Conservation (phyloP, 2,888 invertebrate species). For the Entomobrya multifasciata region DNA sequence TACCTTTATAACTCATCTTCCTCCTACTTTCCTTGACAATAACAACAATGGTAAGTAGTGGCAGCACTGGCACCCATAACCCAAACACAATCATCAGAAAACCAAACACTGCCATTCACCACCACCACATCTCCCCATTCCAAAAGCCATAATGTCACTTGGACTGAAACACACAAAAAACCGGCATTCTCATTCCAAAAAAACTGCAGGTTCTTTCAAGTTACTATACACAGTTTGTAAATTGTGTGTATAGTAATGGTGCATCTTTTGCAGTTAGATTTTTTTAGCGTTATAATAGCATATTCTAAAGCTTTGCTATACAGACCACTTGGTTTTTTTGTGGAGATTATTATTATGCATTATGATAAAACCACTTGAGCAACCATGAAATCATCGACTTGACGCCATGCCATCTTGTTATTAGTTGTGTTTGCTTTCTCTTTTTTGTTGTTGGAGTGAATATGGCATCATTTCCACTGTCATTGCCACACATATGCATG, state of each 20-base stretch:
- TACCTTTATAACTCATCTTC: background rate
- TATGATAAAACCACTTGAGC: conserved; percentile 47
- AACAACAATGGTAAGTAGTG: background rate
- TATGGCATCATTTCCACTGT: background rate
- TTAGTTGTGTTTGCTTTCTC: background rate
- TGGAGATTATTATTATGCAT: conserved; percentile 36
- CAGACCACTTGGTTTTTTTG: conserved; percentile 6
- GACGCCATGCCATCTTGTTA: conserved; percentile 41
- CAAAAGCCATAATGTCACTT: conserved; percentile 48
- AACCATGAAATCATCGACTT: conserved; percentile 23
- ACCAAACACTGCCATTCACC: conserved; percentile 6
- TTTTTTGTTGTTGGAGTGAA: conserved; percentile 1
- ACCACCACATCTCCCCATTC: conserved; percentile 51
- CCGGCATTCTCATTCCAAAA: background rate
- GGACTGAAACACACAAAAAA: conserved; percentile 2
- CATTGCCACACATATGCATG: background rate
- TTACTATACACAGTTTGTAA: too few species aligned
- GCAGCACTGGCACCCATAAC: background rate
- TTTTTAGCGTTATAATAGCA: background rate
- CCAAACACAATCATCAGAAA: conserved; percentile 5
- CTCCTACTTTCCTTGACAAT: too few species aligned
- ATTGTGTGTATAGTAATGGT: too few species aligned
- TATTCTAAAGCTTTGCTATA: too few species aligned
- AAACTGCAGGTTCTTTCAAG: background rate
- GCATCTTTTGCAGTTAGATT: background rate